Conservation (phyloP, 2,113 vertebrate genomes). For the Genyomyrus donnyi region DNA sequence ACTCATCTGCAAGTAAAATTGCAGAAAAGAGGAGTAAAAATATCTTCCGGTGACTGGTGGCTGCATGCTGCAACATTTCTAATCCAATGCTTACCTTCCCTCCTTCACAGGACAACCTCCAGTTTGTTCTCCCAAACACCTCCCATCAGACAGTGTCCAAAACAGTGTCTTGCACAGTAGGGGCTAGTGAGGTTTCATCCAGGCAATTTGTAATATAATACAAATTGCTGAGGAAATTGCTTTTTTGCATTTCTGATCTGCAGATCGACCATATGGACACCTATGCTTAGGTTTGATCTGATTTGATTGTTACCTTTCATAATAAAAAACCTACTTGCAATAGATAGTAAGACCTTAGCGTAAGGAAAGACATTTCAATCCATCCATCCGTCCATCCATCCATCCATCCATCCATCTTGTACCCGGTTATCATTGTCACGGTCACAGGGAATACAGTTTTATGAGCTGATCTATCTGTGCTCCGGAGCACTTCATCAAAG, state of each 20-base stretch:
- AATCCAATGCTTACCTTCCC: not conserved
- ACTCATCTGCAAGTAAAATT: not conserved
- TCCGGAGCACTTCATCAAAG: not conserved
- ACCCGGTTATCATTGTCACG: not conserved
- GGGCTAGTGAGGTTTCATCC: not conserved
- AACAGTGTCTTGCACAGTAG: not conserved
- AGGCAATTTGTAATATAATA: not conserved
- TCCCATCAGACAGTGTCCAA: not conserved
- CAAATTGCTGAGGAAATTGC: not conserved
- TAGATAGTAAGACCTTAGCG: not conserved
- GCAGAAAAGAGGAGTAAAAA: not conserved
- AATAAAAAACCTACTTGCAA: not conserved
- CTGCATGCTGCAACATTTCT: not conserved
- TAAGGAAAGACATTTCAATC: not conserved
- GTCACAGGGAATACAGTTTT: not conserved
- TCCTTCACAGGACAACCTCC: not conserved
- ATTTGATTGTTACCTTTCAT: not conserved
- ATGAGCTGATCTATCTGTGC: not conserved
- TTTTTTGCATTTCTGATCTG: not conserved
- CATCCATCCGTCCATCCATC: not conserved
- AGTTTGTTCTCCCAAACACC: not conserved
- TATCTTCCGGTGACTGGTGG: not conserved
- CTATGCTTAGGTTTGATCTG: not conserved
- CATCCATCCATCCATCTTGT: not conserved
- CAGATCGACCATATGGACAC: not conserved